Percentiles rank a stretch among this genome's conserved stretches.
Conservation (phyloP, 2,113 vertebrate species). For the Oreochromis niloticus region DNA sequence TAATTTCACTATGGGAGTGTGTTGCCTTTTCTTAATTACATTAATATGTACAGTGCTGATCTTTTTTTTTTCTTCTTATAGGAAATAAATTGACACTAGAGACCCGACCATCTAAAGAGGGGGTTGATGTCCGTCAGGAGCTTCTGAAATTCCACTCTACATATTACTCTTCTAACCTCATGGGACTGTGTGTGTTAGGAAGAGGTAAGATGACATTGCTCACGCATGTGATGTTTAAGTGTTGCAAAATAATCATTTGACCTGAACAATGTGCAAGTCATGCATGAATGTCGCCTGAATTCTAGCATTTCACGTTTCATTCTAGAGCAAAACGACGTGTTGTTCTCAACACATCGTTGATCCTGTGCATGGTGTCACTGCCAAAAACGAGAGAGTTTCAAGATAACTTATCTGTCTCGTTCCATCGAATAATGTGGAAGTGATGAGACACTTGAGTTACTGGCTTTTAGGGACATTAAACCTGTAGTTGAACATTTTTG, state of each 20-base stretch:
- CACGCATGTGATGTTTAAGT: background rate
- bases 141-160: conserved; percentile 93
- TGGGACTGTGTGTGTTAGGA: conserved; percentile 95
- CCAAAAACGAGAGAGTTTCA: background rate
- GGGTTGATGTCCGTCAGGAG: conserved; percentile 90
- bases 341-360: background rate
- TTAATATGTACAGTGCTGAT: background rate
- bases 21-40: background rate
- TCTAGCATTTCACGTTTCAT: background rate
- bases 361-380: background rate
- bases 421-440: background rate
- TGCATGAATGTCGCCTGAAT: background rate
- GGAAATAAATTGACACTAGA: conserved; percentile 95
- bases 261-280: background rate
- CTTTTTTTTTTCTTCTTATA: background rate
- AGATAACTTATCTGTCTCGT: background rate
- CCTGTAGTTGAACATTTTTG: background rate
- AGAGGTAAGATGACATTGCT: conserved; percentile 78
- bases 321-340: background rate
- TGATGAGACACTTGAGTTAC: background rate
- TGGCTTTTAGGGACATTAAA: background rate
- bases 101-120: conserved; percentile 92
- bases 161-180: conserved; percentile 95
- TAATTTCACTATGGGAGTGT: background rate
- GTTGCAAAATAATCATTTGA: background rate